Conservation (phyloP, 2,797 vertebrate species). For the Pseudocheirus occidentalis region DNA sequence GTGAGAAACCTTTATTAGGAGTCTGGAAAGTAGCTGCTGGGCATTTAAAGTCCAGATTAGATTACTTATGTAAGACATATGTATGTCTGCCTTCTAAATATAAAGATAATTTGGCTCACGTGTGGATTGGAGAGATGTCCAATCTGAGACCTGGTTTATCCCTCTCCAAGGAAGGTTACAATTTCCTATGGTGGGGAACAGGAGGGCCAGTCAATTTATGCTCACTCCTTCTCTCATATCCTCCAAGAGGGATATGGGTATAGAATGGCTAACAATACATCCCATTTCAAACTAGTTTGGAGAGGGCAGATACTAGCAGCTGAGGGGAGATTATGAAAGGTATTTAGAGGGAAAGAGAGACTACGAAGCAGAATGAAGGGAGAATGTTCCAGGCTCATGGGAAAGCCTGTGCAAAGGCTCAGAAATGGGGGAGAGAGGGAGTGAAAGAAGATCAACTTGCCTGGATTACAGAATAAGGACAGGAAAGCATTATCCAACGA, state of each 20-base stretch:
- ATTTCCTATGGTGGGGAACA: background rate
- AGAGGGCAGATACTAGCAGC: background rate
- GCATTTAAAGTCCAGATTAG: background rate
- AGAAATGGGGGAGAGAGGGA: background rate
- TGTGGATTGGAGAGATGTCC: background rate
- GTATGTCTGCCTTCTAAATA: background rate
- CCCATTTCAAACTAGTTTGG: background rate
- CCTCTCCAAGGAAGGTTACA: background rate
- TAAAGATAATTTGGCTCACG: background rate
- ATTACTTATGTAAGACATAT: background rate
- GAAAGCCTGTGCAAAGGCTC: background rate
- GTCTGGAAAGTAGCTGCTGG: background rate
- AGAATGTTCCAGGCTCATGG: background rate
- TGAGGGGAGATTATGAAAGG: background rate
- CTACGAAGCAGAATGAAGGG: background rate
- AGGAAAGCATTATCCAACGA: background rate
- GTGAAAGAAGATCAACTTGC: background rate
- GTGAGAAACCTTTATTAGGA: background rate
- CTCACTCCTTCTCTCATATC: background rate
- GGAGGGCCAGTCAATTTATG: background rate
- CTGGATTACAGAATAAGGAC: background rate
- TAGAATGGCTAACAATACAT: background rate
- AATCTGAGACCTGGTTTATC: background rate
- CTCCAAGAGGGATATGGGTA: background rate
- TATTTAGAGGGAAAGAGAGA: background rate